A percentile compares a stretch with the other conserved stretches of the same genome.
These are phyloP conservation scores for Phocoena phocoena DNA, from an alignment of 2,113 vertebrate species.

Conservation along the genomic window DNA sequence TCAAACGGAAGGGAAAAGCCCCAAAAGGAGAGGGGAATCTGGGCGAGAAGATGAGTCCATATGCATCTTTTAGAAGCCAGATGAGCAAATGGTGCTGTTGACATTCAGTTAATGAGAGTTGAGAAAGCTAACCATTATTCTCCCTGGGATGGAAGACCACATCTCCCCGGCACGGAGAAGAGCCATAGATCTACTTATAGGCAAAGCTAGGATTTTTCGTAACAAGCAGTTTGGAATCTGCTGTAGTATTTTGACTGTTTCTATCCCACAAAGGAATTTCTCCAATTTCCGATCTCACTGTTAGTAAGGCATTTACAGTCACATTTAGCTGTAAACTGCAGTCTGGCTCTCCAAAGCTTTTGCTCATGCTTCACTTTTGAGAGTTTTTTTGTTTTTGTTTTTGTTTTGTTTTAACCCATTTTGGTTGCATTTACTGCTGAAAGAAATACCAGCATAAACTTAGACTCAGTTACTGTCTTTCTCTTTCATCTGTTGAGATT, in stretches of 20 bases:
- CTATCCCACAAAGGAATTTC: not conserved
- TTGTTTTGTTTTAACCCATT: not conserved
- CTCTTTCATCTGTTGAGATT: not conserved
- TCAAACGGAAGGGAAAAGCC: not conserved
- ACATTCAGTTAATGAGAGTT: not conserved
- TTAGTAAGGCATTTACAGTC: not conserved
- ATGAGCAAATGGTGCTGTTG: conserved; percentile 21
- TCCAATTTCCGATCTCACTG: not conserved
- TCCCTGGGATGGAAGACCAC: not conserved
- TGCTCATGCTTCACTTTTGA: not conserved
- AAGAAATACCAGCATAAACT: not conserved
- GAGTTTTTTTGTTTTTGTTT: not conserved
- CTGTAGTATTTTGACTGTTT: conserved; percentile 5
- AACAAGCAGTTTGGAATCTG: not conserved
- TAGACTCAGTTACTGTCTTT: conserved; percentile 37
- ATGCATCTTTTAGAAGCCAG: not conserved
- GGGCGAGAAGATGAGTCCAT: not conserved
- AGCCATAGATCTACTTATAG: not conserved
- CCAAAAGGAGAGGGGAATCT: conserved; percentile 11
- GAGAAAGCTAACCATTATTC: not conserved
- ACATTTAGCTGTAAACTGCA: not conserved
- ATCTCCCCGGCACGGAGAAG: not conserved
- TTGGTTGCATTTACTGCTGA: not conserved
- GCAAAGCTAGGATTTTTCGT: not conserved
- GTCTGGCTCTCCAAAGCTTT: not conserved